Conservation (phyloP, 2,888 invertebrate genomes). For the Ormyrus nitidulus region DNA sequence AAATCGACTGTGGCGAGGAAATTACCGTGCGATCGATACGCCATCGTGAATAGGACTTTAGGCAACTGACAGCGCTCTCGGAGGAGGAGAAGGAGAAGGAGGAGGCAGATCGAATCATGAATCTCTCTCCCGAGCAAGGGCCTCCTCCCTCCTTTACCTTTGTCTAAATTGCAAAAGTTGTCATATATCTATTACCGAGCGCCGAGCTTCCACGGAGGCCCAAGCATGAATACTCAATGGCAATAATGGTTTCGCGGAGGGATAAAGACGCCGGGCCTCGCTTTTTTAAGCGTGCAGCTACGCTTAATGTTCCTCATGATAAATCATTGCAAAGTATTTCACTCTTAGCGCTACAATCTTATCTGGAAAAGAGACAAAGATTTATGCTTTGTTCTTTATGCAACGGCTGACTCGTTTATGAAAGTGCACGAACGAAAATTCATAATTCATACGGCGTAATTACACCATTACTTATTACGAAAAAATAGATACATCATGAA, state of each 20-base stretch:
- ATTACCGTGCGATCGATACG: slow-evolving; percentile 61
- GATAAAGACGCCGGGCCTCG: neutral
- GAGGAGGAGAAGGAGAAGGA: neutral
- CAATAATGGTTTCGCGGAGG: neutral
- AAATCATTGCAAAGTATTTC: too few species aligned
- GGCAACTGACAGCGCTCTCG: slow-evolving; percentile 22
- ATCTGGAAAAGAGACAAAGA: slow-evolving; percentile 10
- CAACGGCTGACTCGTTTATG: neutral
- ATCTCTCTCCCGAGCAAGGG: slow-evolving; percentile 19
- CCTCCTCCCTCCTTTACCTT: neutral
- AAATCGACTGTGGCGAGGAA: slow-evolving; percentile 53
- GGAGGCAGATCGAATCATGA: slow-evolving; percentile 22
- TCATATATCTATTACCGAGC: neutral
- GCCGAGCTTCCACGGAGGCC: too few species aligned
- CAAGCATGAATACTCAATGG: neutral
- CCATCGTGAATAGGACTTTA: slow-evolving; percentile 58
- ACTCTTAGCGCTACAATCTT: neutral
- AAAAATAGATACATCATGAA: too few species aligned
- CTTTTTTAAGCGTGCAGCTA: neutral
- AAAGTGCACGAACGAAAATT: slow-evolving; percentile 25
- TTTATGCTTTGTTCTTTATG: slow-evolving; percentile 1
- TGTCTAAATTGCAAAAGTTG: slow-evolving; percentile 27
- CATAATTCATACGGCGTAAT: slow-evolving; percentile 43
- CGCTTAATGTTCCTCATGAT: neutral
- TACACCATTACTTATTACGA: slow-evolving; percentile 33